Base-by-base conservation (phyloP, 2,113 vertebrate species). In the Corythornis madagascariensis region DNA sequence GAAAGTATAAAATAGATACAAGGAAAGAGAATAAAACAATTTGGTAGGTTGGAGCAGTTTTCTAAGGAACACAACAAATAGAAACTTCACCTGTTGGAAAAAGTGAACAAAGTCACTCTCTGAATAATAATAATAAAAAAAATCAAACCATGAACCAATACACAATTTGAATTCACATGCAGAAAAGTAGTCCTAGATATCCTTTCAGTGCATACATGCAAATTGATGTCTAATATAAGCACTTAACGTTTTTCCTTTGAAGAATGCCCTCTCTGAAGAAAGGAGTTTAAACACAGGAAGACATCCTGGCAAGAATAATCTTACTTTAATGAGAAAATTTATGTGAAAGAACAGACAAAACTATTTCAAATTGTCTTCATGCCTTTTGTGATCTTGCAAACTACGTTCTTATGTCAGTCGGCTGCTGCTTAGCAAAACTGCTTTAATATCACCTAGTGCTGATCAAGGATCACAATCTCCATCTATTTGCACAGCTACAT, bases 61-160 rank as follows among this genome's bases (percentile, higher is more conserved):
- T 77, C 10, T 80, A 29, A 71, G 55, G 56, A 64, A 63, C 1
- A 1, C 6, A 81, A 13, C 8, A 69, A 48, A 25, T 8, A 42
- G 9, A 60, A 74, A 35, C 2, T 60, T 12, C 42, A 24, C 3
- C 3, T 40, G 4, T 13, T 74, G 17, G 40, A 38, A 66, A 88
- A 86, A 69, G 5, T 2, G 5, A 65, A 28, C 1, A 40, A 48
- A 63, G 2, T 13, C 22, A 59, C 7, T 35, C 4, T 56, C 18
- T 45, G 10, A 25, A 35, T 65, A 66, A 48, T 50, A 17, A 20
- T 0, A 0, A 31, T 6, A 4, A 17, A 56, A 5, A 17, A 52
- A 48, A 4, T 48, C 80, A 65, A 89, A 47, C 8, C 6, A 7
- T n/a, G 21, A 77, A 50, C 7, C 7, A 53, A 9, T 38, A 48